These are phyloP conservation scores for Scelioninae gen. 1 DNA, from an alignment of 2,888 invertebrate genomes.

Conservation along the genomic window DNA sequence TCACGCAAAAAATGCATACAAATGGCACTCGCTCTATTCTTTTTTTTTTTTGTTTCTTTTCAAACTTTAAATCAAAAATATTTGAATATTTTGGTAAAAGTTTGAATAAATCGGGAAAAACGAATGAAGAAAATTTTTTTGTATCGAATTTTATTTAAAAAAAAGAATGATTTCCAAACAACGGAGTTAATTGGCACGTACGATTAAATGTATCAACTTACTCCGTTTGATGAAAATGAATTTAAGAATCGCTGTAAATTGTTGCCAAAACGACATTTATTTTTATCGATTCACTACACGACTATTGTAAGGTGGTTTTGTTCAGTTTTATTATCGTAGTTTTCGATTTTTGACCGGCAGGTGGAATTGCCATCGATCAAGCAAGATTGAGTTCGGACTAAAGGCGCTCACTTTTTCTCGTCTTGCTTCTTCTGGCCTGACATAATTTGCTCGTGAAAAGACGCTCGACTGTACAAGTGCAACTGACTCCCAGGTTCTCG, in stretches of 20 bases:
- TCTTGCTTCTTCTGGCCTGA: not conserved
- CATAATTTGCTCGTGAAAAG: slow-evolving; percentile 23
- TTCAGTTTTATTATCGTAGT: not conserved
- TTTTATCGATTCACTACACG: slow-evolving; percentile 9
- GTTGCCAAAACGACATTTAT: slow-evolving; percentile 1
- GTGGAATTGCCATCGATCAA: slow-evolving; percentile 14
- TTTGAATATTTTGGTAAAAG: slow-evolving; percentile 1
- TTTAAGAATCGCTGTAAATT: not conserved
- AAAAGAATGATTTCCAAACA: not conserved
- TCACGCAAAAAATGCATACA: slow-evolving; percentile 48
- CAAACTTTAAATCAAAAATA: not conserved
- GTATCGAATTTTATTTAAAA: not conserved
- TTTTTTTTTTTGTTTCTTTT: slow-evolving; percentile 25
- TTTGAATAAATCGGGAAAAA: not conserved
- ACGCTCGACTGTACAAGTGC: slow-evolving; percentile 36
- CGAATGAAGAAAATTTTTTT: not conserved
- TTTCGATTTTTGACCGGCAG: slow-evolving; percentile 13
- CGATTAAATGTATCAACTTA: not conserved
- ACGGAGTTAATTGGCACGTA: not conserved
- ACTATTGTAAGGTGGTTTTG: slow-evolving; percentile 1
- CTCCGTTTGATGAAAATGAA: not conserved
- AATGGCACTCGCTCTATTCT: slow-evolving; percentile 41
- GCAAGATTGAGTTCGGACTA: not conserved
- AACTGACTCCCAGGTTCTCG: slow-evolving; percentile 29
- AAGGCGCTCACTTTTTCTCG: not conserved